These are phyloP conservation scores for Macrophya alboannulata DNA, from an alignment of 2,888 invertebrate species.

Conservation along the genomic window DNA sequence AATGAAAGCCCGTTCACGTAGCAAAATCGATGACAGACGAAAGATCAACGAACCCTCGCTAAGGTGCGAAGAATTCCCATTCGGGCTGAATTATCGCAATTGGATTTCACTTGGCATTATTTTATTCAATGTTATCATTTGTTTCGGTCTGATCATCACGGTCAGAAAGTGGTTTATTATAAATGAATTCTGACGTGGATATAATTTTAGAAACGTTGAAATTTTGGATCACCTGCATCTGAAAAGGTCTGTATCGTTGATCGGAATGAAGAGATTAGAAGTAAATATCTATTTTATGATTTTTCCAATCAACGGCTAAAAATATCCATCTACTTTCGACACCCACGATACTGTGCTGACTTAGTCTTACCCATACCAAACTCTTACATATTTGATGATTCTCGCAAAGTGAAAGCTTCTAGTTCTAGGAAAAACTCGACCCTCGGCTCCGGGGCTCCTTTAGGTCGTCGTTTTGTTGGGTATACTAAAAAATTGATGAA, in stretches of 20 bases:
- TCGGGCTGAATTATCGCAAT: conserved; percentile 15
- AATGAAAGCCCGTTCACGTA: background rate
- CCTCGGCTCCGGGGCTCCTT: background rate
- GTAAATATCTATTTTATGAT: background rate
- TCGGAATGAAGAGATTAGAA: background rate
- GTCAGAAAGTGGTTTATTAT: background rate
- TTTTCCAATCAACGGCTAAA: conserved; percentile 31
- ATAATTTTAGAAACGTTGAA: background rate
- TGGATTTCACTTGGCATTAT: conserved; percentile 14
- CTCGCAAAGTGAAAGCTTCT: background rate
- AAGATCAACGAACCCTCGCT: conserved; percentile 37
- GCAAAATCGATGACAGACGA: conserved; percentile 14
- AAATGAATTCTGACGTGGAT: background rate
- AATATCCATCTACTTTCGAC: background rate
- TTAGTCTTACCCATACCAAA: background rate
- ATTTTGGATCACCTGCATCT: background rate
- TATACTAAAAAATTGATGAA: conserved; percentile 3
- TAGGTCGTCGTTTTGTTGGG: background rate
- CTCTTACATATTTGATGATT: conserved; percentile 22
- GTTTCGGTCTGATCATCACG: background rate
- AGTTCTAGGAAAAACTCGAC: background rate
- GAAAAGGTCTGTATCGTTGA: background rate
- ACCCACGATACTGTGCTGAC: background rate
- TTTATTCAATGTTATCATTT: background rate
- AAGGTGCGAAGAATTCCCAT: background rate